Conservation (phyloP, 2,888 invertebrate genomes). For the Hypselothyrea guttata region DNA sequence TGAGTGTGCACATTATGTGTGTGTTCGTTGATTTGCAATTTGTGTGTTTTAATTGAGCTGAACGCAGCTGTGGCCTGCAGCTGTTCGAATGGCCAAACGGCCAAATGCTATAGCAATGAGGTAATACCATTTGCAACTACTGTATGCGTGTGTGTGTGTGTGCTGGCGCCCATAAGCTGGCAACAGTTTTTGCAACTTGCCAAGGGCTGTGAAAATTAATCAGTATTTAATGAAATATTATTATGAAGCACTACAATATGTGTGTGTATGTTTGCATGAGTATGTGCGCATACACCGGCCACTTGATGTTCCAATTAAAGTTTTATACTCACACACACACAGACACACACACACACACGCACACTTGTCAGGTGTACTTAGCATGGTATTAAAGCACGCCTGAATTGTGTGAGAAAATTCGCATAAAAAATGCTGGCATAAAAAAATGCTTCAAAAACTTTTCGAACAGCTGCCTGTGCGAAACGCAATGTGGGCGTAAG, state of each 20-base stretch:
- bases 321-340: conserved; percentile 49
- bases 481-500: conserved; percentile 24
- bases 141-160: conserved; percentile 18
- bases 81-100: conserved; percentile 41
- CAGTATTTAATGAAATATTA: conserved; percentile 77
- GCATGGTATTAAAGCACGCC: conserved; percentile 51
- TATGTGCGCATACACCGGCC: conserved; percentile 27
- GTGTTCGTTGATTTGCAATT: conserved; percentile 62
- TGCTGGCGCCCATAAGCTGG: conserved; percentile 58
- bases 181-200: conserved; percentile 43
- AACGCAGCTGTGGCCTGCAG: conserved; percentile 51
- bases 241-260: conserved; percentile 60
- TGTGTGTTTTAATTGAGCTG: conserved; percentile 69
- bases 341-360: conserved; percentile 8
- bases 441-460: conserved; percentile 36
- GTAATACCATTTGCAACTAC: conserved; percentile 15
- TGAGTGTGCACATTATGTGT: conserved; percentile 20
- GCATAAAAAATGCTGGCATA: conserved; percentile 63
- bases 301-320: conserved; percentile 76
- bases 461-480: conserved; percentile 13
- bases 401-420: conserved; percentile 62
- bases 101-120: background rate
- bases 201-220: conserved; percentile 58
- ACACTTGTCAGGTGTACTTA: conserved; percentile 64
- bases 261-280: background rate